Evolutionary conservation across 2,797 vertebrate genomes (phyloP).

Genomic region (Spondyliosoma cantharus): DNA sequence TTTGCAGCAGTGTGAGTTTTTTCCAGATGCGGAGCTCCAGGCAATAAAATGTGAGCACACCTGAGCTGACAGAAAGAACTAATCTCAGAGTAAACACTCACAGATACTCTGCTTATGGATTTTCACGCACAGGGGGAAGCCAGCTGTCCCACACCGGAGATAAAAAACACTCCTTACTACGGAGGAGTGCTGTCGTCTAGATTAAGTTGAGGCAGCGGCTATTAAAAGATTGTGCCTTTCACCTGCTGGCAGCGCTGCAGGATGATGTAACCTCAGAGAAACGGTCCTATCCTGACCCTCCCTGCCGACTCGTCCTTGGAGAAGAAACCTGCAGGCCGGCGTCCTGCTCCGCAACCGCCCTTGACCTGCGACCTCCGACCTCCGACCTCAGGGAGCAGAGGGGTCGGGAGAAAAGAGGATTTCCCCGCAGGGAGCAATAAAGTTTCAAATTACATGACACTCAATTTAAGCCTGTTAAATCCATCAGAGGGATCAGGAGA

Average conservation of each 20-base stretch:
- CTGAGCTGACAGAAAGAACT: background rate
- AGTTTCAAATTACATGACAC: slow-evolving; percentile 64
- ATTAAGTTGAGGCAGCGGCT: too few species aligned
- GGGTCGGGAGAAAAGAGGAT: slow-evolving; percentile 43
- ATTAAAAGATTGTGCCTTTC: slow-evolving; percentile 6
- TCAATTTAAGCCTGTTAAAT: slow-evolving; percentile 69
- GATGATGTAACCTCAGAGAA: background rate
- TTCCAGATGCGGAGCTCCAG: background rate
- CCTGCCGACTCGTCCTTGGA: background rate
- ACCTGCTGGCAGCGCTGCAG: background rate
- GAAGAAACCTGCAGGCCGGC: background rate
- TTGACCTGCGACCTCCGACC: slow-evolving; percentile 38
- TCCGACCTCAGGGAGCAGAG: background rate
- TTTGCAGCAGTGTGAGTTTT: too few species aligned
- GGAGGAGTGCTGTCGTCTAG: too few species aligned
- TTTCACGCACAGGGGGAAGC: background rate
- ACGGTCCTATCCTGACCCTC: background rate
- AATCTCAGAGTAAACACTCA: background rate
- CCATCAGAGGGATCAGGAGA: slow-evolving; percentile 52
- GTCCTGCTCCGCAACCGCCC: slow-evolving; percentile 5
- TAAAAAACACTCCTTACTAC: background rate
- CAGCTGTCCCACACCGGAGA: background rate
- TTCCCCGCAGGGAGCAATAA: slow-evolving; percentile 56
- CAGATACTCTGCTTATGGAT: too few species aligned
- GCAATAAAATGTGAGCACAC: background rate